Base-by-base conservation (phyloP, 2,797 vertebrate species). In the Craterocephalus amniculus region DNA sequence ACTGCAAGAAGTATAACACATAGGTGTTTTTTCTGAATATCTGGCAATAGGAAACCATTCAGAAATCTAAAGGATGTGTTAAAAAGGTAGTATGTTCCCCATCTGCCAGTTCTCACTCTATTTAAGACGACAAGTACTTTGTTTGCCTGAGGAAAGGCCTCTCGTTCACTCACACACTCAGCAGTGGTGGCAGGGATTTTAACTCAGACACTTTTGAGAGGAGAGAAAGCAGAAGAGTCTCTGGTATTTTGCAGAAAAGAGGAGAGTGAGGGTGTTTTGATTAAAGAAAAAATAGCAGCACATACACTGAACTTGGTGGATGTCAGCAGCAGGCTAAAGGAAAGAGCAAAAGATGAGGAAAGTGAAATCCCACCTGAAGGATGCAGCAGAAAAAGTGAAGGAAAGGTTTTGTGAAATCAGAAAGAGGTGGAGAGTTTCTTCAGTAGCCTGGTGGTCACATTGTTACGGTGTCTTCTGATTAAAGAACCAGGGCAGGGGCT, bases 121-220 rank as follows among this genome's bases (percentile, higher is more conserved):
- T 72, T 87, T 76, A 83, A 79, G 67, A 80, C 72, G 68, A 78
- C 80, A 76, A 85, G 78, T 76, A 70, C 83, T 83, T 66, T 58
- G 52, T 75, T 78, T 54, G 79, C 80, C 73, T 48, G 63, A 78
- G 74, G 83, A 72, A 70, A 52, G 40, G 58, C 68, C 68, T 82
- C 64, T 49, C 45, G n/a, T 49, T 13, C 31, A 18, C 38, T 38
- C 57, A 26, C 27, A 16, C 40, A 24, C 35, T 14, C 67, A 51
- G 61, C 62, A 52, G 35, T 70, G 67, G 74, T 70, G 67, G 75
- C 70, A 79, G 70, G 70, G 61, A 80, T 74, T 58, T 63, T 79
- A 71, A 57, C 77, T 31, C 61, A 56, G 59, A 73, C 38, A 6
- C 69, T 58, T 78, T 67, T 63, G 74, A 76, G 70, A 74, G 16